Evolutionary conservation across 2,888 invertebrate genomes (phyloP), one percentile per base, ranked within the genome.

Genomic region (Calliphora vomitoria): DNA sequence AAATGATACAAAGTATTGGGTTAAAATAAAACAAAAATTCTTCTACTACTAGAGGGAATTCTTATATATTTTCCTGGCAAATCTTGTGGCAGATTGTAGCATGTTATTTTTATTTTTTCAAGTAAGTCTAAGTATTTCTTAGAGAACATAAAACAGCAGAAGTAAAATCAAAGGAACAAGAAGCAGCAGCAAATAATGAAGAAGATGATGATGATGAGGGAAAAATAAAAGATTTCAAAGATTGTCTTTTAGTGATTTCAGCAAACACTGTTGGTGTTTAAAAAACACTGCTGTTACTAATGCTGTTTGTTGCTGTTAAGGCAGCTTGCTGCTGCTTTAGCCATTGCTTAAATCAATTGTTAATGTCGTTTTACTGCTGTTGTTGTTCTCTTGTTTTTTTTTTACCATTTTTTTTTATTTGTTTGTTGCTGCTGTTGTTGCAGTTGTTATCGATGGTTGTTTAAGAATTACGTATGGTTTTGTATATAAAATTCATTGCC

Each of bases 201-300:
- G n/a, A 11, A 44, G 44, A 10, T 44, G 44, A 44, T 44, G 44
- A 44, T 44, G 44, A 38, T n/a, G n/a, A 4, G 4, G 50, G 15
- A 55, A 55, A 20, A 55, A 78, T 44, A 72, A 82, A 75, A 74
- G 83, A 87, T 87, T 80, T 84, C 60, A 79, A 88, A 87, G 88
- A 88, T 88, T 88, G 89, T 76, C 81, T 83, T 87, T 87, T 87
- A 81, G 83, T 85, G 85, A 86, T 88, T 89, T 89, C 89, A 89
- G 80, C 89, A 86, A 89, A 89, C 88, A 85, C 87, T 86, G 89
- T 88, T 88, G 88, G 84, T 87, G 86, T 87, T 89, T 88, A 79
- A 75, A 75, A 55, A 66, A 55, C 35, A 35, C 71, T 81, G 83
- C 74, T 84, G 81, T 69, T 78, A 68, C 74, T 83, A 68, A 79